A percentile compares a stretch with the other conserved stretches of the same genome.
phyloP scores from a whole-genome alignment of 2,797 vertebrate species.

The Echiichthys vipera region DNA sequence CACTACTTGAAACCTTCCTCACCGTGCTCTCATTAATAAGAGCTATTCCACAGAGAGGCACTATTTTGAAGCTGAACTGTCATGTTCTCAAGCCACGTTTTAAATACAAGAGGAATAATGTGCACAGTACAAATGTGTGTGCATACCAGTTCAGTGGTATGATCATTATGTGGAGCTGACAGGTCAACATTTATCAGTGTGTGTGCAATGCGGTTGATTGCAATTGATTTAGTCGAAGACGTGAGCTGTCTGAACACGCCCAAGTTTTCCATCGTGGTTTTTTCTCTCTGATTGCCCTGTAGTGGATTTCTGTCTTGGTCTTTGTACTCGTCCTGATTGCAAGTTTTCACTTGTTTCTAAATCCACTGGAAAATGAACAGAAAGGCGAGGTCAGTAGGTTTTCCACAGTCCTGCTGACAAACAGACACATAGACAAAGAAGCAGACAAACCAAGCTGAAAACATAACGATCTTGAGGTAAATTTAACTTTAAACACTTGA shows the following conservation, averaged over 20 bases:
- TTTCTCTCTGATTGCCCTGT: not conserved
- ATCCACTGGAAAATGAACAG: too few relatives aligned
- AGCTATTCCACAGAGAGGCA: constrained; percentile 60
- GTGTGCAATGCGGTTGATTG: constrained; percentile 27
- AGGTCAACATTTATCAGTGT: constrained; percentile 29
- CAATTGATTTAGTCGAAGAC: constrained; percentile 21
- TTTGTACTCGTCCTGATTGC: too few relatives aligned
- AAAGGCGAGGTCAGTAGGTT: too few relatives aligned
- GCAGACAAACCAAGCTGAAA: too few relatives aligned
- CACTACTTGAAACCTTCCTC: constrained; percentile 53
- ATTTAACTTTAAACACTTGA: not conserved
- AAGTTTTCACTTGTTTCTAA: not conserved
- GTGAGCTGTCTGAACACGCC: not conserved
- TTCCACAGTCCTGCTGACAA: too few relatives aligned
- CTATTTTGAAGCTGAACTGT: constrained; percentile 43
- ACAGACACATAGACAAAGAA: too few relatives aligned
- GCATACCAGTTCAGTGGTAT: not conserved
- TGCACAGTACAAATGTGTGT: not conserved
- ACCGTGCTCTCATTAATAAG: constrained; percentile 61
- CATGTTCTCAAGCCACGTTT: constrained; percentile 39
- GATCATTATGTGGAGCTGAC: not conserved
- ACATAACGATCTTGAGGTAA: too few relatives aligned
- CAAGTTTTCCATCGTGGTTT: not conserved
- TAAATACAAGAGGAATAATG: constrained; percentile 9
- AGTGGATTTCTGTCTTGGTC: not conserved